These are phyloP conservation scores for Ylistrum balloti DNA, from an alignment of 1,140 invertebrate genomes.

Conservation along the genomic window DNA sequence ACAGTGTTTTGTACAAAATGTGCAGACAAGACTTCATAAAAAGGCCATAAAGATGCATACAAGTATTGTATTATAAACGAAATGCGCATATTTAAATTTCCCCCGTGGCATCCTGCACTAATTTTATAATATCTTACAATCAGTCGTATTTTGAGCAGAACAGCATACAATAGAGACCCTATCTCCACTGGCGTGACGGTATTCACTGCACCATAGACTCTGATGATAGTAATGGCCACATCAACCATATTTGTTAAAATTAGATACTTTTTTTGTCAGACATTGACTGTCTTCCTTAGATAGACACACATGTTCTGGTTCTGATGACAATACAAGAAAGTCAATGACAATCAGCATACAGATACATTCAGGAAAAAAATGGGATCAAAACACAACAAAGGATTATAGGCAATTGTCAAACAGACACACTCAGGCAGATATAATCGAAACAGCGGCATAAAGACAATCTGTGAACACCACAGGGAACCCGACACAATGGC, in stretches of 20 bases:
- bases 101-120: neutral
- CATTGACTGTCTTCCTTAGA: neutral
- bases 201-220: neutral
- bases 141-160: neutral
- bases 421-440: neutral
- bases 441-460: neutral
- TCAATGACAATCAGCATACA: neutral
- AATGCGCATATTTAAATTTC: too few relatives aligned
- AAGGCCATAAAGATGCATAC: too few relatives aligned
- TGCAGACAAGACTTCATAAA: too few relatives aligned
- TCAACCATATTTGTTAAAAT: slow-evolving; percentile 8
- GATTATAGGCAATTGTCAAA: neutral
- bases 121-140: neutral
- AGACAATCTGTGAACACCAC: slow-evolving; percentile 14
- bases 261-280: neutral
- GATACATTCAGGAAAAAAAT: neutral
- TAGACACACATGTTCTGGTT: slow-evolving; percentile 13
- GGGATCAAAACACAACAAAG: neutral
- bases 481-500: neutral
- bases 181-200: slow-evolving; percentile 17
- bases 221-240: neutral
- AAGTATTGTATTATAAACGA: too few relatives aligned
- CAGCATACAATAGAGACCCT: neutral
- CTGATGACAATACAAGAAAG: neutral
- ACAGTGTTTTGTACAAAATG: too few relatives aligned